phyloP scores from a whole-genome alignment of 2,888 invertebrate species.

The Heliconius ethilla region DNA sequence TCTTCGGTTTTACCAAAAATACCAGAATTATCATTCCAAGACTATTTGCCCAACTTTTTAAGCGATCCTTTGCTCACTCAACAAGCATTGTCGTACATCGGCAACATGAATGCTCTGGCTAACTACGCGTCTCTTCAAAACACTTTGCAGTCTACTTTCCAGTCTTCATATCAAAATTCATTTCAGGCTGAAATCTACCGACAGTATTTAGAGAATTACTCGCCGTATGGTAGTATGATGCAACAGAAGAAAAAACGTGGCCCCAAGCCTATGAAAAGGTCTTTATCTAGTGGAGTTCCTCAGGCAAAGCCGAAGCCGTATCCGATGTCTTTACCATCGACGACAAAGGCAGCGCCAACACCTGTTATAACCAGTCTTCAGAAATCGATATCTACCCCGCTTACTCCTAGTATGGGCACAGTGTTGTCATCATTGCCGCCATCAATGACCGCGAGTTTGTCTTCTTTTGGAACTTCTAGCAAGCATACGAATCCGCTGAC shows the following conservation, averaged over 20 bases:
- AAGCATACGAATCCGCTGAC: constrained; percentile 50
- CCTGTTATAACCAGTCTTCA: constrained; percentile 55
- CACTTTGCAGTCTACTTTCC: constrained; percentile 59
- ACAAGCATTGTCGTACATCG: constrained; percentile 68
- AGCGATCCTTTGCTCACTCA: constrained; percentile 67
- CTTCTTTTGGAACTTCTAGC: constrained; percentile 46
- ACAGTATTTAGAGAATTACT: constrained; percentile 65
- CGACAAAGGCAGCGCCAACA: constrained; percentile 55
- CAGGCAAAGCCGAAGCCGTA: constrained; percentile 51
- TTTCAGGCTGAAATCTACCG: constrained; percentile 76
- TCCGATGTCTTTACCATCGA: constrained; percentile 51
- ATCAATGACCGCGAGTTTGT: constrained; percentile 65
- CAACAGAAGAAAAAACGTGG: constrained; percentile 72
- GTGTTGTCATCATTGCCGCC: constrained; percentile 67
- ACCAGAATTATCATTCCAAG: constrained; percentile 72
- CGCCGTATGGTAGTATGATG: constrained; percentile 59
- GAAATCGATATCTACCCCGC: constrained; percentile 56
- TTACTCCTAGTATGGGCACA: constrained; percentile 71
- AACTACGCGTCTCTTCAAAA: constrained; percentile 65
- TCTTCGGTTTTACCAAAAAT: constrained; percentile 61
- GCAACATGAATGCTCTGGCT: constrained; percentile 66
- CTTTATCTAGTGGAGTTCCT: constrained; percentile 43
- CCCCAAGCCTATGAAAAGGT: constrained; percentile 53
- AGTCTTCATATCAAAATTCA: constrained; percentile 61
- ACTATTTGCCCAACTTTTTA: constrained; percentile 63